These are phyloP conservation scores for Polypedilum pembai DNA, from an alignment of 1,140 invertebrate species.

Conservation along the genomic window DNA sequence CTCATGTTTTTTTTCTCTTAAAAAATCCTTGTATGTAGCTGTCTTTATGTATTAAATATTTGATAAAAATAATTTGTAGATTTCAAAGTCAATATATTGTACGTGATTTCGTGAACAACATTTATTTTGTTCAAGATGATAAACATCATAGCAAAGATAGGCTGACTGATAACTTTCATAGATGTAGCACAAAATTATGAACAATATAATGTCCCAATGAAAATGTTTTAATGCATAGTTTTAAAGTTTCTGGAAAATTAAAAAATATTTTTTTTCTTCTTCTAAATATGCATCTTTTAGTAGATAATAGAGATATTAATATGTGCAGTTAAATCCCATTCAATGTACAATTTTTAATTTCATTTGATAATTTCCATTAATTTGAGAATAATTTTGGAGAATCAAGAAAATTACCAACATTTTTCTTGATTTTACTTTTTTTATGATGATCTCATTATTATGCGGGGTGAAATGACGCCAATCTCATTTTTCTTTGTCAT, in stretches of 20 bases:
- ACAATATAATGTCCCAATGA: too few relatives aligned
- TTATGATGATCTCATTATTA: not conserved
- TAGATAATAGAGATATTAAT: not conserved
- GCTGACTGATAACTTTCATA: too few relatives aligned
- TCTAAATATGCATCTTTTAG: not conserved
- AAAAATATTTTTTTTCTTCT: constrained; percentile 17
- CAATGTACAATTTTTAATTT: constrained; percentile 10
- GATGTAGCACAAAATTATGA: too few relatives aligned
- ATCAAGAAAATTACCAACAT: not conserved
- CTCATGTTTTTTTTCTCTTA: too few relatives aligned
- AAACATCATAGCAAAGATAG: too few relatives aligned
- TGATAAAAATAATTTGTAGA: too few relatives aligned
- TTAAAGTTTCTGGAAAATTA: constrained; percentile 8
- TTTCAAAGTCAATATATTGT: too few relatives aligned
- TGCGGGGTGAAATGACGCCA: constrained; percentile 9
- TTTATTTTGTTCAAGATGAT: too few relatives aligned
- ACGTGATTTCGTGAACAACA: too few relatives aligned
- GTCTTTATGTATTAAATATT: too few relatives aligned
- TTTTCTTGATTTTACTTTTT: not conserved
- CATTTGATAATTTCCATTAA: not conserved
- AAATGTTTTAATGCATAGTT: too few relatives aligned
- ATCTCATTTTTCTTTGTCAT: not conserved
- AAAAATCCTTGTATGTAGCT: too few relatives aligned
- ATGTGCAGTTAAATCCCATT: constrained; percentile 17
- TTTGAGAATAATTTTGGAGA: constrained; percentile 28